A percentile compares a stretch with the other conserved stretches of the same genome.
Conservation (phyloP, 2,888 invertebrate species). For the Noctua comes region DNA sequence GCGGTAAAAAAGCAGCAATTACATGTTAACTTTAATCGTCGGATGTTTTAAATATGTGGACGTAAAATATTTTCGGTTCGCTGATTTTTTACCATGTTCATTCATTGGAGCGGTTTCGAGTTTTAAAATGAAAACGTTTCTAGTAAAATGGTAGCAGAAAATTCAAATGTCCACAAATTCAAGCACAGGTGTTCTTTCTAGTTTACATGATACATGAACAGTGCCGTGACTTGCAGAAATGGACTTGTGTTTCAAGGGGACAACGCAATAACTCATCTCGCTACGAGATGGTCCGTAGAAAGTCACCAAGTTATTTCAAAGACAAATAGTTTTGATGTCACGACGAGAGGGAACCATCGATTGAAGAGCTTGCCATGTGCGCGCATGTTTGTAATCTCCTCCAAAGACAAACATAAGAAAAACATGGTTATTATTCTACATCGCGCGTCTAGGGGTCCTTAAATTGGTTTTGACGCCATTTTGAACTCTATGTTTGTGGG, state of each 20-base stretch:
- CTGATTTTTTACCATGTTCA: slow-evolving; percentile 55
- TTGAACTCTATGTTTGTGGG: slow-evolving; percentile 55
- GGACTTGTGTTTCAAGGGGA: slow-evolving; percentile 77
- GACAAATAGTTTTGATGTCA: slow-evolving; percentile 87
- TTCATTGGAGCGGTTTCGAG: slow-evolving; percentile 50
- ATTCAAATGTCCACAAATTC: slow-evolving; percentile 22
- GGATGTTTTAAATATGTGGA: slow-evolving; percentile 62
- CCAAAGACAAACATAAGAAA: slow-evolving; percentile 87
- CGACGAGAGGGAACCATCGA: slow-evolving; percentile 80
- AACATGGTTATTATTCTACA: slow-evolving; percentile 83
- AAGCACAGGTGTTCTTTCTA: slow-evolving; percentile 53
- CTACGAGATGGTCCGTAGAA: slow-evolving; percentile 75
- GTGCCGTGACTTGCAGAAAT: slow-evolving; percentile 74
- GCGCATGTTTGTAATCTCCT: slow-evolving; percentile 86
- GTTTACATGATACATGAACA: slow-evolving; percentile 73
- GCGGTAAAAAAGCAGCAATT: slow-evolving; percentile 62
- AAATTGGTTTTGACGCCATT: slow-evolving; percentile 51
- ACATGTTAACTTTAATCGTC: slow-evolving; percentile 63
- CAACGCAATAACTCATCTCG: slow-evolving; percentile 81
- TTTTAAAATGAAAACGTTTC: slow-evolving; percentile 28
- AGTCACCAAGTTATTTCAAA: slow-evolving; percentile 86
- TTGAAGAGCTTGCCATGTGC: slow-evolving; percentile 82
- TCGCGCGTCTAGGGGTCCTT: slow-evolving; percentile 49
- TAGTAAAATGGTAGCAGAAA: slow-evolving; percentile 26
- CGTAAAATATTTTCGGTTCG: slow-evolving; percentile 60